Evolutionary conservation across 2,113 vertebrate genomes (phyloP).

Genomic region (Psephotus haematonotus): DNA sequence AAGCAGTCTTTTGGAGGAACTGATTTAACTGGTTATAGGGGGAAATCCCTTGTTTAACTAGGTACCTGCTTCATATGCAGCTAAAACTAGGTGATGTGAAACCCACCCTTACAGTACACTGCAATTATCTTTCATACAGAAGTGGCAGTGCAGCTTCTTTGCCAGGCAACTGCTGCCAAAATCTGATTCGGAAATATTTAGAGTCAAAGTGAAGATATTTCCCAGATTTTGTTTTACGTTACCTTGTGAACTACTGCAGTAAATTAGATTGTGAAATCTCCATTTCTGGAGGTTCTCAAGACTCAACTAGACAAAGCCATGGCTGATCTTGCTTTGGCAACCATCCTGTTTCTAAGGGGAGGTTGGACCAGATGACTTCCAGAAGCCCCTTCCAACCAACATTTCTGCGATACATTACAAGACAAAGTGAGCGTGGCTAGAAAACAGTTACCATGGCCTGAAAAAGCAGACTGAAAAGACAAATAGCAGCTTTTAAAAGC

Average conservation of each 20-base stretch:
- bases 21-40: background rate
- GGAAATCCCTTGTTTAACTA: background rate
- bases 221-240: background rate
- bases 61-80: background rate
- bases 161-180: background rate
- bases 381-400: background rate
- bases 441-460: background rate
- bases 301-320: background rate
- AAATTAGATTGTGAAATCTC: background rate
- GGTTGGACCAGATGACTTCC: background rate
- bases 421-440: background rate
- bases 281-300: background rate
- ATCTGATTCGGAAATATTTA: background rate
- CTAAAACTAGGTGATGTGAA: background rate
- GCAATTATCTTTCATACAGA: background rate
- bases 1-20: background rate
- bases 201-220: background rate
- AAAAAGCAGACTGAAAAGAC: background rate
- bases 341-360: background rate
- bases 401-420: background rate
- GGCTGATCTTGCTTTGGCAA: conserved; percentile 20
- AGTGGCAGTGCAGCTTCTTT: background rate
- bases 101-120: background rate
- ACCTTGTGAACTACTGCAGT: background rate
- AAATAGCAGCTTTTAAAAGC: background rate